These are phyloP conservation scores for Cygnus atratus DNA, from an alignment of 2,113 vertebrate species.

Conservation along the genomic window DNA sequence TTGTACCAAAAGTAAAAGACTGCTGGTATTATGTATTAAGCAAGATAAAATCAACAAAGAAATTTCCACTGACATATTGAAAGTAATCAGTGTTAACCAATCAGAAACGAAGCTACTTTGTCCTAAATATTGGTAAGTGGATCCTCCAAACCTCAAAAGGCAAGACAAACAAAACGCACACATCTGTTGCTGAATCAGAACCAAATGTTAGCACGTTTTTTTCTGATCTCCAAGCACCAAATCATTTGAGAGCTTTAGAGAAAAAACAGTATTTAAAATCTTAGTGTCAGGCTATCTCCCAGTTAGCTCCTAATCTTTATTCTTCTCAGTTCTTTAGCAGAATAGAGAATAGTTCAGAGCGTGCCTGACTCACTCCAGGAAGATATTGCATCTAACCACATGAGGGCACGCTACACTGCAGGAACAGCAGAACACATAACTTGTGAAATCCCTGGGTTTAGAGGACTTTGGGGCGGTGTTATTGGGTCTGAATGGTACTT, in stretches of 20 bases:
- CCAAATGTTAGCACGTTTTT: background rate
- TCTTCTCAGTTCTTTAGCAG: background rate
- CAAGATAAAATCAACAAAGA: background rate
- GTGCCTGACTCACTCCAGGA: background rate
- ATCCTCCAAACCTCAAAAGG: background rate
- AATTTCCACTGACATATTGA: background rate
- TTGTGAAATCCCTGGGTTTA: background rate
- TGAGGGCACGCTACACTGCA: conserved; percentile 51
- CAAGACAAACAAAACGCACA: background rate
- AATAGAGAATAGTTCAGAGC: background rate
- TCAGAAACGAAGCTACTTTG: background rate
- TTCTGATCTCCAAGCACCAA: background rate
- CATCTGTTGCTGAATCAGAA: background rate
- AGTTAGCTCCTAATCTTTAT: background rate
- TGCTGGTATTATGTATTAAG: too few species aligned
- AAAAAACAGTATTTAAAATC: background rate
- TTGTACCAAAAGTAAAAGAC: background rate
- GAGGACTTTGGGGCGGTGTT: background rate
- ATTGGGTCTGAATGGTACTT: background rate
- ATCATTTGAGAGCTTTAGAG: background rate
- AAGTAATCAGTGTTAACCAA: background rate
- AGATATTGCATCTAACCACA: conserved; percentile 24
- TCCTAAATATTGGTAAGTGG: background rate
- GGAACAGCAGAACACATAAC: fast-evolving
- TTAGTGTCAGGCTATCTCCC: fast-evolving